phyloP scores from a whole-genome alignment of 92 coral and sea anemone genomes.

The Epizoanthus illoricatus region DNA sequence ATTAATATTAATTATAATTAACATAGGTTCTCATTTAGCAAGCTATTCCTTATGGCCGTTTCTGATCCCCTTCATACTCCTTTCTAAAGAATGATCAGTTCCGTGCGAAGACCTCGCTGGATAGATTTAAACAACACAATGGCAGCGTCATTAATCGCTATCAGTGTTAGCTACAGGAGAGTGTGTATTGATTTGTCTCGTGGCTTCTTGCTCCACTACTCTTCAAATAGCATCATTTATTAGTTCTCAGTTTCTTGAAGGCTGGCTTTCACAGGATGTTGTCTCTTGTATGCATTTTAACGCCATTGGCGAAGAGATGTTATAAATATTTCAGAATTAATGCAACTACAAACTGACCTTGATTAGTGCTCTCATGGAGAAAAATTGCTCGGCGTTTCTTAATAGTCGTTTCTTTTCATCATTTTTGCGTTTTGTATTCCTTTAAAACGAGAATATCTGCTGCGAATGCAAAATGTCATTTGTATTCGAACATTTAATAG shows the following conservation, averaged over 20 bases:
- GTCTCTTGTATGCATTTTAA: not conserved
- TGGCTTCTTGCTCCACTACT: not conserved
- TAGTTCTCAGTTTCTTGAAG: not conserved
- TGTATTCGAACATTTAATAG: not conserved
- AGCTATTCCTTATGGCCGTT: not conserved
- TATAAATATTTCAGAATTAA: not conserved
- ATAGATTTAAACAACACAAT: not conserved
- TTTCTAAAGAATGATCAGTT: not conserved
- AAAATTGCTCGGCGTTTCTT: not conserved
- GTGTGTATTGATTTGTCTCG: not conserved
- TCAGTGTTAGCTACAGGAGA: not conserved
- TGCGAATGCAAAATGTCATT: not conserved
- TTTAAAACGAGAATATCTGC: not conserved
- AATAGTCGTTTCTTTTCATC: not conserved
- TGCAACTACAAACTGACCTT: not conserved
- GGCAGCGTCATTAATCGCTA: not conserved
- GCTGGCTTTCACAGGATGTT: not conserved
- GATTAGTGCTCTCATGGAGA: not conserved
- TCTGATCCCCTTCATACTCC: not conserved
- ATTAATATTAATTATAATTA: not conserved
- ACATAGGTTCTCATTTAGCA: not conserved
- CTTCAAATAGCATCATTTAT: not conserved
- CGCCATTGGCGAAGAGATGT: not conserved
- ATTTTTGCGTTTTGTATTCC: not conserved
- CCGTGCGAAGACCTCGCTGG: not conserved